Base-by-base conservation (phyloP, 2,888 invertebrate species). In the Busseola fusca region DNA sequence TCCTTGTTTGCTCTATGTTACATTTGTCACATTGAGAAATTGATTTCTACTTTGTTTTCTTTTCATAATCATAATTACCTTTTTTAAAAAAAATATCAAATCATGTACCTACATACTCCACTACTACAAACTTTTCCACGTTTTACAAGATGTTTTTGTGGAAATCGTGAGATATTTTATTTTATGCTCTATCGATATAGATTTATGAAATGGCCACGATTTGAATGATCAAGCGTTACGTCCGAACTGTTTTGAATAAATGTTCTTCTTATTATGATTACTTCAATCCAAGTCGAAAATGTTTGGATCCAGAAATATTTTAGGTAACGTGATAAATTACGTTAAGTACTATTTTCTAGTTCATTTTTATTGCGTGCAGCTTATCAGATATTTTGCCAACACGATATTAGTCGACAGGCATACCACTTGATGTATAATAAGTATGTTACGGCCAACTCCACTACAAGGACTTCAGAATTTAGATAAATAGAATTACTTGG, bases 391-490 rank as follows among this genome's bases (percentile, higher is more conserved):
- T 48, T 65, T 71, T 65, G 62, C 59, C 63, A 56, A 66, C 64
- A 57, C 12, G 67, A 74, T 74, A 62, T 42, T 72, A 66, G 70
- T 73, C 64, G 58, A 63, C 76, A n/a, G 16, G 30, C 64, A 65
- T 56, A 62, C 62, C n/a, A 30, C 52, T 52, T 68, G 64, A 82
- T 69, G 62, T 74, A n/a, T n/a, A n/a, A n/a, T n/a, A n/a, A n/a
- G n/a, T n/a, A 59, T 73, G 66, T 76, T 72, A 72, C 37, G 77
- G 71, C 72, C 66, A 57, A 72, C 54, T 62, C 40, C 48, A 62
- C n/a, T 58, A 37, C 76, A 81, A 84, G 83, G 84, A 68, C 74
- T 77, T 63, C 81, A 73, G 73, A 79, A 82, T 83, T 59, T 85
- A 81, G 81, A 72, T 72, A 78, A 76, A 72, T 74, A 70, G 80